Conservation (phyloP, 2,888 invertebrate genomes). For the Aphodius granarius region DNA sequence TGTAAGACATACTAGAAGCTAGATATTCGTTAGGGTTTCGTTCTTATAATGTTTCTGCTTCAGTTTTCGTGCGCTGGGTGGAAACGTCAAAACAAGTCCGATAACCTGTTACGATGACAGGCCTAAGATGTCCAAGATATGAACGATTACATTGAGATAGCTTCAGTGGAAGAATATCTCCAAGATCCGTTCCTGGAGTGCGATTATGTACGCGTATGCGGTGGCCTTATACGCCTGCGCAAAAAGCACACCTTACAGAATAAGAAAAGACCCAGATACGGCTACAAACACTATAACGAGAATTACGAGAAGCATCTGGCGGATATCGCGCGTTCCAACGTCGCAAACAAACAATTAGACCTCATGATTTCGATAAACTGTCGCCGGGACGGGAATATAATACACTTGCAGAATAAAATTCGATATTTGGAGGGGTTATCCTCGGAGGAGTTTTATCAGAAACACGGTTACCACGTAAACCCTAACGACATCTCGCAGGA, state of each 20-base stretch:
- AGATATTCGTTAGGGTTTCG: neutral
- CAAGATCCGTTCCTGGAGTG: slow-evolving; percentile 9
- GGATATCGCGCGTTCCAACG: neutral
- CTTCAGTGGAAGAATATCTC: neutral
- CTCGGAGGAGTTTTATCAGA: slow-evolving; percentile 1
- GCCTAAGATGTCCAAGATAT: neutral
- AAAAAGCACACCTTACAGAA: slow-evolving; percentile 3
- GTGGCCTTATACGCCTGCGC: slow-evolving; percentile 1
- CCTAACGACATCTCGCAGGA: neutral
- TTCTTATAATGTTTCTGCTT: neutral
- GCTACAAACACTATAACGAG: neutral
- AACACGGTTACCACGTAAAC: neutral
- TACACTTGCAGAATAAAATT: slow-evolving; percentile 4
- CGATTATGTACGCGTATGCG: slow-evolving; percentile 1
- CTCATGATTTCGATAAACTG: slow-evolving; percentile 9
- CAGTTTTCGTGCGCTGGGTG: neutral
- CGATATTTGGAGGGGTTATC: neutral
- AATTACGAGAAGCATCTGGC: neutral
- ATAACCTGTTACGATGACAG: neutral
- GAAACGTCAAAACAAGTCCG: neutral
- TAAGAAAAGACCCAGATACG: neutral
- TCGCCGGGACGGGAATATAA: slow-evolving; percentile 9
- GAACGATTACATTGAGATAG: slow-evolving; percentile 6
- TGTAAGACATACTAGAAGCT: neutral
- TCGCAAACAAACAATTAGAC: slow-evolving; percentile 5